Conservation (phyloP, 2,113 vertebrate genomes). For the Gila orcuttii region DNA sequence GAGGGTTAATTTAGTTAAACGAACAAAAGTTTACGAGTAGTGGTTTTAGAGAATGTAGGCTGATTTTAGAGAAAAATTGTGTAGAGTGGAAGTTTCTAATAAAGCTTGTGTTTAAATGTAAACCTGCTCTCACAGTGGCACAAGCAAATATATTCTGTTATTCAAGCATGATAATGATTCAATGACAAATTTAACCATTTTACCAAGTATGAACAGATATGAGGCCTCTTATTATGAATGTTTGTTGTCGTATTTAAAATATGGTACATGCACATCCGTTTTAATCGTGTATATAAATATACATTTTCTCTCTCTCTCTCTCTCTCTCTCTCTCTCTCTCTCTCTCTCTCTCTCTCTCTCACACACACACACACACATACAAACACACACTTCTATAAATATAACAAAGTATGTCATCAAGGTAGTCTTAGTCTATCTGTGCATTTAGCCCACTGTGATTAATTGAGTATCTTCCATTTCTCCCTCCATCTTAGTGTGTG, state of each 20-base stretch:
- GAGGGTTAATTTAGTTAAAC: background rate
- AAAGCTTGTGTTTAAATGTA: background rate
- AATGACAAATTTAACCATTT: background rate
- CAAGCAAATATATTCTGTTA: background rate
- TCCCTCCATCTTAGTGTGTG: background rate
- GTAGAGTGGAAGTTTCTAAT: background rate
- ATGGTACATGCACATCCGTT: background rate
- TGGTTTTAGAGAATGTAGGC: background rate
- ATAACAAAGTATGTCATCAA: background rate
- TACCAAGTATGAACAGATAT: background rate
- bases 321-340: no score
- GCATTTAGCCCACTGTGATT: background rate
- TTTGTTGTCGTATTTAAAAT: background rate
- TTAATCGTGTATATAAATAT: no score
- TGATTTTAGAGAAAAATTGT: background rate
- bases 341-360: no score
- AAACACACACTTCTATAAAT: background rate
- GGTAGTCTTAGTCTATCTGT: background rate
- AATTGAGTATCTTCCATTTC: constrained; percentile 1
- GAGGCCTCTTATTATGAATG: background rate
- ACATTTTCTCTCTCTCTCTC: no score
- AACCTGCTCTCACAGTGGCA: background rate
- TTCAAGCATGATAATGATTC: background rate
- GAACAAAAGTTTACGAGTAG: background rate
- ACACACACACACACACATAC: no score